Evolutionary conservation across 1,140 invertebrate species (phyloP), one percentile per base, ranked within the genome.

Genomic region (Metopolophium dirhodum): DNA sequence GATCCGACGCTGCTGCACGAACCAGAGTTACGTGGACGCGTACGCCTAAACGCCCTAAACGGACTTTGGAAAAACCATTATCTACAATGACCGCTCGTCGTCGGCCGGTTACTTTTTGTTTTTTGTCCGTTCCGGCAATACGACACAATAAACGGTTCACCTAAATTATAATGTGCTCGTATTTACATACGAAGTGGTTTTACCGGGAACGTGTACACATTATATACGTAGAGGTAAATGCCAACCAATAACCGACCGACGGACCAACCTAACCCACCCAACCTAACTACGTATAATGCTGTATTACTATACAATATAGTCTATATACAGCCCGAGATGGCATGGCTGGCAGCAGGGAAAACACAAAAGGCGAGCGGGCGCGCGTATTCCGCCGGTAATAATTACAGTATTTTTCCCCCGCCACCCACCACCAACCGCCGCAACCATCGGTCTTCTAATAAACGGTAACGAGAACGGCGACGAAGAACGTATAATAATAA

Each of bases 81-180:
- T 68, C 61, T n/a, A 68, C 30, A 68, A n/a, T n/a, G 61, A 68
- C 61, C 18, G 30, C 61, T 68, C 61, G 61, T 68, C 30, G 30
- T n/a, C 30, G 30, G 61, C 30, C 11, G 61, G 30, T n/a, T 68
- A 68, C 30, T 68, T 85, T 85, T 37, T 85, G 37, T 85, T 41
- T 85, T 83, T 85, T 85, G 45, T 85, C 45, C 83, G 83, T 85
- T 45, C 23, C 35, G 37, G 37, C 41, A 22, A 41, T 85, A 41
- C 23, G 23, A 68, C 61, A 87, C 23, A 87, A 87, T 49, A 87
- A 87, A 87, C 47, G 86, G 30, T 87, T 22, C 86, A 22, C 47
- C 86, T 87, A 87, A 87, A 87, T 87, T 87, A 49, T 51, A 87
- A 87, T 87, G 86, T 45, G 45, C 20, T 51, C 45, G 86, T 87